phyloP scores from a whole-genome alignment of 2,888 invertebrate genomes.

The Amphipoea oculea region DNA sequence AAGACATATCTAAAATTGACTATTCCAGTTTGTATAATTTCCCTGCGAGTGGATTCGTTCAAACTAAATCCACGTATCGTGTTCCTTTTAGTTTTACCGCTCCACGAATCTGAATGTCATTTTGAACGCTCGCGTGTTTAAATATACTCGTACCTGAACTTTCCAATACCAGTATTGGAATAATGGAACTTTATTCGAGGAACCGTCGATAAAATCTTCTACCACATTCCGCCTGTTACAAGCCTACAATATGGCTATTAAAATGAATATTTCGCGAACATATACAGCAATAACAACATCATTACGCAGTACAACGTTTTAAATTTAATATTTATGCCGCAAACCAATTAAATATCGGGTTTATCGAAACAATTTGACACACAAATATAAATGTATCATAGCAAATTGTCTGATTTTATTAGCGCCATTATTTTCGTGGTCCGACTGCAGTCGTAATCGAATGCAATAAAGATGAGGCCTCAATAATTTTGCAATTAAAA shows the following conservation, averaged over 20 bases:
- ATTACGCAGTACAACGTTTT: conserved; percentile 44
- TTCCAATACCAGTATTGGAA: conserved; percentile 21
- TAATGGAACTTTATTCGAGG: conserved; percentile 35
- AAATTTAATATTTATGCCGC: conserved; percentile 51
- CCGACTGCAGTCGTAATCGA: conserved; percentile 53
- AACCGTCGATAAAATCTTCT: conserved; percentile 44
- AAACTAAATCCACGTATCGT: conserved; percentile 43
- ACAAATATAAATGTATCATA: conserved; percentile 37
- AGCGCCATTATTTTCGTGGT: conserved; percentile 53
- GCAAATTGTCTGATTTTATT: conserved; percentile 60
- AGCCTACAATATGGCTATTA: conserved; percentile 31
- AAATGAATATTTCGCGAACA: conserved; percentile 45
- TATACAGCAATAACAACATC: conserved; percentile 24
- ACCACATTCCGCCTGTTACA: conserved; percentile 8
- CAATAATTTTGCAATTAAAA: conserved; percentile 75
- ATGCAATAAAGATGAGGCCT: conserved; percentile 61
- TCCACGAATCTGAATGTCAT: conserved; percentile 43
- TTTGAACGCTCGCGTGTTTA: conserved; percentile 30
- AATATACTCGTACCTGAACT: conserved; percentile 34
- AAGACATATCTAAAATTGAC: conserved; percentile 24
- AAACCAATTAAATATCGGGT: conserved; percentile 50
- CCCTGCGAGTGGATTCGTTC: conserved; percentile 29
- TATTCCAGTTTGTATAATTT: conserved; percentile 39
- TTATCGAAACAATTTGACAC: conserved; percentile 58
- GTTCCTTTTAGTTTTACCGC: conserved; percentile 32